Base-by-base conservation (phyloP, 2,888 invertebrate genomes). In the Mimachlamys varia region DNA sequence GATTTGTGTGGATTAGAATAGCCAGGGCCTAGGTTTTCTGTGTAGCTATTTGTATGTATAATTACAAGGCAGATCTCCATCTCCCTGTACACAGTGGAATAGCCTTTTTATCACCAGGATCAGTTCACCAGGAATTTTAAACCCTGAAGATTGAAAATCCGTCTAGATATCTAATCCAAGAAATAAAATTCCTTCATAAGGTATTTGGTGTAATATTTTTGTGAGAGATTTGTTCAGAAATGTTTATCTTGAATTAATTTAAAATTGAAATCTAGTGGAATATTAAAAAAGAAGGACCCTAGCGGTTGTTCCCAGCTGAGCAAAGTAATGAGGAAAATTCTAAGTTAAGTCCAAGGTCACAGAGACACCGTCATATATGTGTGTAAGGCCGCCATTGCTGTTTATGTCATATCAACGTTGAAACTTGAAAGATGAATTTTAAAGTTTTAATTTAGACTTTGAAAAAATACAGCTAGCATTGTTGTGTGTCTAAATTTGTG, bases 1-100 rank as follows among this genome's bases (percentile, higher is more conserved):
- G 76, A 76, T 76, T 76, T 76, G 76, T 76, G 76, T 13, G 76
- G 76, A 76, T 76, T 76, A 76, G 76, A 76, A 22, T 12, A 27
- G 76, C 76, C 76, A 33, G 10, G 76, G 33, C 33, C n/a, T 62
- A n/a, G n/a, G 10, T 62, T 62, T 62, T 62, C 62, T 10, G n/a
- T 10, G 10, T 62, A 62, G 62, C 62, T 62, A 62, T 62, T 62
- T 62, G 62, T 62, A 62, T 22, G 22, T 62, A n/a, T n/a, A 62
- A 62, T 62, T 62, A 62, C 62, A 62, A 4, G n/a, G n/a, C 62
- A 62, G 22, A 62, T 62, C 62, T 22, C 62, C n/a, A 22, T 62
- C 62, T n/a, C 62, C n/a, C 62, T 62, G 62, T 62, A 62, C 22
- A 22, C 17, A 62, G 62, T 62, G 19, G 19, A 62, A 62, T 22